Evolutionary conservation across 2,797 vertebrate genomes (phyloP), one percentile per base, ranked within the genome.

Genomic region (Hydrocynus forskahlii): DNA sequence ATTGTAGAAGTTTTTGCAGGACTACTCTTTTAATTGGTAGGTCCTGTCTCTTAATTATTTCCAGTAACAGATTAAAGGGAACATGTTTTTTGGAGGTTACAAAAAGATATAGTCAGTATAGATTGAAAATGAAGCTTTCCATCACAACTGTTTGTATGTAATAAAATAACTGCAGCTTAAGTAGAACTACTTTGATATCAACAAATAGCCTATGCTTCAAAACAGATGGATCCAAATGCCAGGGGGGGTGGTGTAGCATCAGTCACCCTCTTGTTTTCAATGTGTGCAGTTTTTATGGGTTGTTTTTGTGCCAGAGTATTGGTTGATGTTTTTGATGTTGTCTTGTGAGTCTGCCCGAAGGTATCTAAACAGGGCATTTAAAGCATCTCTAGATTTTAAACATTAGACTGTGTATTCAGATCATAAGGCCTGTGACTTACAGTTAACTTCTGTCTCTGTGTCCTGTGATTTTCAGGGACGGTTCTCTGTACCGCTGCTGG

Each of bases 401-500:
- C 23, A 12, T 13, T 60, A 60, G 4, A 2, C 0, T 25, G 14
- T 38, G 13, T 64, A 29, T 29, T 62, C 25, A 23, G 23, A 16
- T 5, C 9, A 43, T 43, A 13, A 2, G 60, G 29, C 5, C 25
- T 64, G 29, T 62, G 10, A 8, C 13, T 66, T 16, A 38, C 19
- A 57, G n/a, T 7, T 73, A 5, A 79, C 57, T 17, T 10, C n/a
- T 38, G 10, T 60, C 7, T 55, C 35, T 17, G 14, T 76, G 17
- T 16, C 74, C 83, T 83, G 70, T 85, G 73, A 23, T 81, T 94
- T 92, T 84, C 91, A 99, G 97, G 92, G 85, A 87, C 89, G 91
- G 83, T 94, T 94, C 81, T 87, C 80, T 86, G 95, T 92, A 86
- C 94, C 91, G 60, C 88, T 87, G 60, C 93, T 94, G 79, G 97